Base-by-base conservation (phyloP, 2,797 vertebrate genomes). In the Botia almorhae region DNA sequence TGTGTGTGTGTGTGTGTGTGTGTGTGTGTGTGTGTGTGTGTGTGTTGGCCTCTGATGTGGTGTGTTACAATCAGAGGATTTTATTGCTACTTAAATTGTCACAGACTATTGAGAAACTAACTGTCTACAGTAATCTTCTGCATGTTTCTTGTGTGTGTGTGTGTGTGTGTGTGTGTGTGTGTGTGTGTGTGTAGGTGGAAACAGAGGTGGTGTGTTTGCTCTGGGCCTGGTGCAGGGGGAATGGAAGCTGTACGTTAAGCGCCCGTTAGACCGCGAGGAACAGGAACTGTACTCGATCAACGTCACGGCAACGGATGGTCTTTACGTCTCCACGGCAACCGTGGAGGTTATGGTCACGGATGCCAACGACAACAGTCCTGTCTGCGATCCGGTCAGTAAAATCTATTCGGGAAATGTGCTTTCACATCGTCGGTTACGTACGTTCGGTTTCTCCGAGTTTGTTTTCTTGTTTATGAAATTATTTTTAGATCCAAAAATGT, bases 191-290 rank as follows among this genome's bases (percentile, higher is more conserved):
- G 29, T 67, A 99, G 98, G 96, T 87, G 98, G 98, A 50, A 98
- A 99, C 85, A 92, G 94, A 53, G 93, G 94, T 74, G 97, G 97
- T 17, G 95, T 95, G 78, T 99, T 99, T 0, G 96, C 96, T 0
- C 93, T 99, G 74, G 97, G 97, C n/a, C 89, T 98, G 84, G 96
- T 98, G 83, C 97, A 99, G 86, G 96, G 92, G 2, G 98, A 99
- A 82, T 99, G 97, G 97, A 99, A 98, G 81, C 96, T 99, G 87
- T 99, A 99, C 7, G 96, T 99, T 76, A 98, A 98, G 88, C 93
- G 96, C 36, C 93, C 93, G 0, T 88, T 99, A 69, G 97, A 99
- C 85, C 91, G 98, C 3, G 98, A 99, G 88, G 95, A 97, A 19
- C 94, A 94, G 83, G 95, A 96, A 46, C 64, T 94, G 73, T 99